phyloP scores from a whole-genome alignment of 1,140 invertebrate genomes.

The Uloborus diversus region DNA sequence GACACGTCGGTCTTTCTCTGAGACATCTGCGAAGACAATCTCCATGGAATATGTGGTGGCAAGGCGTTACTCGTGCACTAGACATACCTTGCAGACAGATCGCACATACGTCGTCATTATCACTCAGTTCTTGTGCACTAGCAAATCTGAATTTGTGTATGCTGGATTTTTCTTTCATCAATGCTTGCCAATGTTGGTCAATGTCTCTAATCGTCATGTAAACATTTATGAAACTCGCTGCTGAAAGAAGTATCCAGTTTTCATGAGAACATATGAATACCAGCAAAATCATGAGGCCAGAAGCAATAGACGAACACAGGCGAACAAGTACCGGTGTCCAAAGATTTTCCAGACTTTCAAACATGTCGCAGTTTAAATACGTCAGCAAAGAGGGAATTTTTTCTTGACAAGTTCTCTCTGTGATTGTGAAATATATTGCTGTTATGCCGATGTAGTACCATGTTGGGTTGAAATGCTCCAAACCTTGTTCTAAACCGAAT shows the following conservation, averaged over 20 bases:
- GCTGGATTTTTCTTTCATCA: conserved; percentile 72
- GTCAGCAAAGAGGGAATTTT: conserved; percentile 71
- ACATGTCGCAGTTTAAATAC: conserved; percentile 70
- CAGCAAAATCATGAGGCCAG: conserved; percentile 52
- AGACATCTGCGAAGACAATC: conserved; percentile 78
- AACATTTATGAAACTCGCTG: conserved; percentile 75
- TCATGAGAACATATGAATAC: conserved; percentile 53
- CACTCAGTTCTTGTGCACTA: conserved; percentile 72
- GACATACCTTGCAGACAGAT: conserved; percentile 77
- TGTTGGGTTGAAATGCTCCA: conserved; percentile 78
- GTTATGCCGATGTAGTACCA: conserved; percentile 73
- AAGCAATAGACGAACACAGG: conserved; percentile 69
- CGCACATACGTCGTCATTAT: conserved; percentile 76
- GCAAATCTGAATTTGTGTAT: conserved; percentile 75
- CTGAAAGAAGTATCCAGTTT: conserved; percentile 66
- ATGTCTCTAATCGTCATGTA: conserved; percentile 74
- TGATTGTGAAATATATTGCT: conserved; percentile 75
- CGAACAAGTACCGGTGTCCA: conserved; percentile 74
- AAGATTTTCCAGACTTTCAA: conserved; percentile 75
- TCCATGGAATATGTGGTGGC: conserved; percentile 80
- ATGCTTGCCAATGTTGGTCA: conserved; percentile 67
- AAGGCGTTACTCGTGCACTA: conserved; percentile 75
- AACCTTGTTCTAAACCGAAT: conserved; percentile 78
- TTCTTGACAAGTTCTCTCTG: conserved; percentile 73
- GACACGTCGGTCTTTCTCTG: conserved; percentile 75